Evolutionary conservation across 2,888 invertebrate species (phyloP).

Genomic region (Epicampocera succincta): DNA sequence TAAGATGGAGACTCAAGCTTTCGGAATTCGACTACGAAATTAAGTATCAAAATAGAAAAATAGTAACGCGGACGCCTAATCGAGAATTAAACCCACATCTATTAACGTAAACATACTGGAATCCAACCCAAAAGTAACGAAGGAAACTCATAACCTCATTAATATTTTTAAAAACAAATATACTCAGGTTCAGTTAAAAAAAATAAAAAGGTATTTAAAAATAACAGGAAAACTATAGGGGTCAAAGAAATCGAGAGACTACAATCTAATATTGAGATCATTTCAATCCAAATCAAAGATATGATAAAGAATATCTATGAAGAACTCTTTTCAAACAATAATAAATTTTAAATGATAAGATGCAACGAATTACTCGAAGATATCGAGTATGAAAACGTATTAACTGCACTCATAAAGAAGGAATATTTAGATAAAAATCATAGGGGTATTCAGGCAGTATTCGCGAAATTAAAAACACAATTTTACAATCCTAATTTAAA

Average conservation of each 20-base stretch:
- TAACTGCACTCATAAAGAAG: conserved; percentile 1
- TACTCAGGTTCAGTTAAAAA: conserved; percentile 7
- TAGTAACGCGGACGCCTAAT: neutral
- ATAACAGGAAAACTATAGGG: neutral
- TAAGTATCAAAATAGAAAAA: neutral
- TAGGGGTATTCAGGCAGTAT: conserved; percentile 15
- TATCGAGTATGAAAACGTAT: conserved; percentile 10
- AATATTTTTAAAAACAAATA: conserved; percentile 1
- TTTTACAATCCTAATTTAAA: conserved; percentile 66
- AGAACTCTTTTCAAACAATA: conserved; percentile 12
- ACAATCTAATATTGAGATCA: neutral
- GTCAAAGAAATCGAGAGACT: neutral
- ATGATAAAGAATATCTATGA: neutral
- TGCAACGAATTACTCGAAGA: neutral
- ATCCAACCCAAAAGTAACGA: conserved; percentile 9
- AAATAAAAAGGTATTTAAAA: neutral
- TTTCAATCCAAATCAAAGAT: neutral
- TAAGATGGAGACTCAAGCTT: too few species aligned
- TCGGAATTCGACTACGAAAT: too few species aligned
- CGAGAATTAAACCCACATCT: neutral
- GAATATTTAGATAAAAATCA: conserved; percentile 23
- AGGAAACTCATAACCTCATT: neutral
- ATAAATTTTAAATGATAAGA: conserved; percentile 24
- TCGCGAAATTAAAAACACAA: conserved; percentile 18
- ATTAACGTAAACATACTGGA: neutral